These are phyloP conservation scores for Drosophila arawakana DNA, from an alignment of 1,140 invertebrate genomes.

Conservation along the genomic window DNA sequence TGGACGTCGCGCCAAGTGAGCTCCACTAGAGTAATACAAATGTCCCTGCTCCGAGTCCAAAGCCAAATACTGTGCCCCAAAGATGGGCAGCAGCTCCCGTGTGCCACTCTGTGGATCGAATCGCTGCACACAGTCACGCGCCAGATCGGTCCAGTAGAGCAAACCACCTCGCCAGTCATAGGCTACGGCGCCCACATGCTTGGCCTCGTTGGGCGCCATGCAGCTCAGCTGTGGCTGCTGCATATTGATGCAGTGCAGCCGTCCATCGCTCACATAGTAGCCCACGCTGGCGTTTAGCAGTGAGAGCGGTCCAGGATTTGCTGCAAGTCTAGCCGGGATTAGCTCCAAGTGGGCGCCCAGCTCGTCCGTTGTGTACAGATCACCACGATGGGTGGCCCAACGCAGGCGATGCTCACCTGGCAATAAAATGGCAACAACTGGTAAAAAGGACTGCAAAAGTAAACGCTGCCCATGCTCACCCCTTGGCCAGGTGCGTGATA, in stretches of 20 bases:
- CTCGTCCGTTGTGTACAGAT: conserved; percentile 89
- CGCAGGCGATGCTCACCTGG: conserved; percentile 84
- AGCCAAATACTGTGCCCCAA: conserved; percentile 88
- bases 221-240: conserved; percentile 54
- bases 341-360: conserved; percentile 85
- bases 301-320: conserved; percentile 31
- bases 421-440: too few species aligned
- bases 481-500: conserved; percentile 87
- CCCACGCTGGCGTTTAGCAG: conserved; percentile 62
- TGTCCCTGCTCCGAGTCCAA: conserved; percentile 93
- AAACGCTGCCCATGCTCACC: conserved; percentile 51
- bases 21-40: conserved; percentile 94
- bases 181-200: conserved; percentile 89
- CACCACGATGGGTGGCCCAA: conserved; percentile 89
- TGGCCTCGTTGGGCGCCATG: neutral
- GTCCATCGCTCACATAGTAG: conserved; percentile 55
- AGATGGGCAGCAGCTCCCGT: conserved; percentile 60
- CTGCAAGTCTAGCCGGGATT: conserved; percentile 3
- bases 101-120: conserved; percentile 60
- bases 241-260: conserved; percentile 62
- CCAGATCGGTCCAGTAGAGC: conserved; percentile 91
- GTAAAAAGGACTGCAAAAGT: too few species aligned
- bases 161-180: conserved; percentile 95
- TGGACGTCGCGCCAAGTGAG: conserved; percentile 91
- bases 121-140: conserved; percentile 60